Evolutionary conservation across 2,888 invertebrate species (phyloP), one percentile per base, ranked within the genome.

Genomic region (Dorcus hopei): DNA sequence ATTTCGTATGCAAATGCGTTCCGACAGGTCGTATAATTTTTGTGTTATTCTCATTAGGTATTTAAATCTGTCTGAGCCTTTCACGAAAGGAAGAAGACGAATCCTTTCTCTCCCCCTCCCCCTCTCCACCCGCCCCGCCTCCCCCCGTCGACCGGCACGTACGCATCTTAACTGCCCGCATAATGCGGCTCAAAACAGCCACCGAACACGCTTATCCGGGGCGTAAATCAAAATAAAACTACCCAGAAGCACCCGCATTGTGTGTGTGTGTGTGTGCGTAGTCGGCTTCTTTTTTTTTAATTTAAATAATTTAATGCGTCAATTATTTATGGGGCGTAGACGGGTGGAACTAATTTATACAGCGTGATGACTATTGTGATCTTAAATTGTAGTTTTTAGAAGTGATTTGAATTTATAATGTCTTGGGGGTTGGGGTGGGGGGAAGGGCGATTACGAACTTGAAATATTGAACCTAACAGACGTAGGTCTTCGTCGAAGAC

Each of bases 181-280:
- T 65, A 63, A 65, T 60, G 57, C 63, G 58, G 61, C 63, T 65
- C 54, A 54, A 63, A 61, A 63, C 63, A 57, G 51, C 65, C 59
- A 51, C 57, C 19, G 23, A 56, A 58, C 59, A 65, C 57, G 59
- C 54, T 62, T 57, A 56, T 38, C 49, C 52, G 49, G 26, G 53
- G 59, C 62, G 63, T 63, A 63, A 65, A 65, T 63, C 62, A 62
- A 63, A 65, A 65, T 63, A 65, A 65, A 56, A 58, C 52, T 58
- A 33, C 49, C 49, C 54, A 42, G 53, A 41, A 52, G 3, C 26
- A 33, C 61, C 61, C 61, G 61, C 61, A 61, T 61, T 54, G 54
- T 58, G 51, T 19, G 14, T 58, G 53, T 19, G 14, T 54, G 54
- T 58, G 51, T 19, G 14, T 58, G 53, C 6, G 14, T 2, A 16